Evolutionary conservation across 2,888 invertebrate species (phyloP), one percentile per base, ranked within the genome.

Genomic region (Cyclophora albipunctata): DNA sequence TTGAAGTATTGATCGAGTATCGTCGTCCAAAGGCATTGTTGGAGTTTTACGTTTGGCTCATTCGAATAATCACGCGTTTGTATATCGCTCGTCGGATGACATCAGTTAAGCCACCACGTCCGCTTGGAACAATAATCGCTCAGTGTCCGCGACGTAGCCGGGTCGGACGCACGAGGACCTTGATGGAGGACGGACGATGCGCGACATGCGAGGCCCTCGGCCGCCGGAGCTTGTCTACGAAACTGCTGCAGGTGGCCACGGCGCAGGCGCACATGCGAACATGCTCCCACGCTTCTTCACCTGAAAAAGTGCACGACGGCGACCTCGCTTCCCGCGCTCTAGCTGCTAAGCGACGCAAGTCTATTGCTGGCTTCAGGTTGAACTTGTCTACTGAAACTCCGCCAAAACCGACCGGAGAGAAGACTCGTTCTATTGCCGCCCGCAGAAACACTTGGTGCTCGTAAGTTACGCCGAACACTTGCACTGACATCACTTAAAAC

Each of bases 401-500:
- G 53, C 71, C 73, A 53, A 86, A 75, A 66, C 62, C 75, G 52
- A 67, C 75, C 34, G 54, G 72, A 47, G 79, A 82, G 65, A 76
- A 63, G 54, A 61, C 73, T 49, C 80, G 84, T 61, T 72, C 75
- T 46, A 67, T 67, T 58, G 75, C 77, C 63, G 81, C 75, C 51
- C 86, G 89, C 64, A 78, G 89, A 61, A 90, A 89, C 76, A 89
- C 89, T 64, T 89, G 89, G 89, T 88, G 89, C 78, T 81, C 89
- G 89, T 89, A 81, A 88, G 88, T 84, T 66, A 60, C 34, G 46
- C 43, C 4, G 20, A 33, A 47, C 35, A 33, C n/a, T 5, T 45
- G 34, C 45, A 40, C 4, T 47, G 43, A 37, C 42, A 41, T 41
- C 46, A 46, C 44, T 34, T 34, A 47, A 47, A 34, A 45, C 7